These are phyloP conservation scores for Coregonus sp. DNA, from an alignment of 2,797 vertebrate genomes.

Conservation along the genomic window DNA sequence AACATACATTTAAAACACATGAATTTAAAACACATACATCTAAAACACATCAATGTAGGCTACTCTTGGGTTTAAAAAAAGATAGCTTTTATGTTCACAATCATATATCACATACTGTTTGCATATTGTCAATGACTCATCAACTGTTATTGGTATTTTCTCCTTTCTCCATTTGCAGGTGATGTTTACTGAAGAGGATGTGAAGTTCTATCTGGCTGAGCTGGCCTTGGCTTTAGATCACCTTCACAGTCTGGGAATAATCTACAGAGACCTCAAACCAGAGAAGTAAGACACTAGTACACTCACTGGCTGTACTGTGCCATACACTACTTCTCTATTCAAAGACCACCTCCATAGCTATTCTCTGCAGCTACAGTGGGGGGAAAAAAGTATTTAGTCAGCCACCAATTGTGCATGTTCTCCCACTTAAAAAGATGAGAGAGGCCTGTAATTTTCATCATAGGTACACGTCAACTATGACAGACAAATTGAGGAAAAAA, in stretches of 20 bases:
- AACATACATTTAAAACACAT: too few relatives aligned
- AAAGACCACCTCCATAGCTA: neutral
- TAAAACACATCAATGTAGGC: too few relatives aligned
- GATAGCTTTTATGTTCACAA: constrained; percentile 12
- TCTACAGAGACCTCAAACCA: constrained; percentile 95
- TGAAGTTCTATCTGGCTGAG: constrained; percentile 98
- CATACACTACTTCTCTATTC: neutral
- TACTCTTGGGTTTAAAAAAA: too few relatives aligned
- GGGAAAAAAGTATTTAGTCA: too few relatives aligned
- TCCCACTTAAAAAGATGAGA: too few relatives aligned
- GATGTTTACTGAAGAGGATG: constrained; percentile 98
- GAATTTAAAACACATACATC: neutral
- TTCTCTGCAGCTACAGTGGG: neutral
- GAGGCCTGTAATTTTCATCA: too few relatives aligned
- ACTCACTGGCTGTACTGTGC: neutral
- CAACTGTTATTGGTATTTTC: too few relatives aligned
- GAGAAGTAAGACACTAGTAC: neutral
- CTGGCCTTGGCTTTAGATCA: constrained; percentile 94
- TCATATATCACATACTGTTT: constrained; percentile 7
- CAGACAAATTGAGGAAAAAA: too few relatives aligned
- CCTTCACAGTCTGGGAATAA: constrained; percentile 93
- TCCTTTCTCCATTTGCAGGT: constrained; percentile 74
- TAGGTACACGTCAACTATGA: too few relatives aligned
- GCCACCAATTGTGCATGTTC: too few relatives aligned
- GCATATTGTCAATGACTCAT: too few relatives aligned